phyloP scores from a whole-genome alignment of 2,113 vertebrate species.

The Oenanthe melanoleuca region DNA sequence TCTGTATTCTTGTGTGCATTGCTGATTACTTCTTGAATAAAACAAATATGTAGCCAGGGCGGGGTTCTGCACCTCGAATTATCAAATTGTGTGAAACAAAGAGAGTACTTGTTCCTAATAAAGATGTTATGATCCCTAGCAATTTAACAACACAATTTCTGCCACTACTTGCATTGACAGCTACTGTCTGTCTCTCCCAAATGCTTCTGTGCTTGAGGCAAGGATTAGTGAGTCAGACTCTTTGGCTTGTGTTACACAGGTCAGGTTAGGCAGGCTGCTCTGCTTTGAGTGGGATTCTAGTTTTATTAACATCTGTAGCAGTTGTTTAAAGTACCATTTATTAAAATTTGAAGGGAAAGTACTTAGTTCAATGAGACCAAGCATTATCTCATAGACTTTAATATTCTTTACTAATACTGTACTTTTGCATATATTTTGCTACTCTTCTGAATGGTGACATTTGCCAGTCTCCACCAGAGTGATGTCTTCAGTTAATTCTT shows the following conservation, averaged over 20 bases:
- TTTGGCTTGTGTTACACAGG: background rate
- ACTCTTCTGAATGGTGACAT: background rate
- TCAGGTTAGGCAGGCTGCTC: background rate
- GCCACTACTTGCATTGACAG: background rate
- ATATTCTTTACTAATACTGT: background rate
- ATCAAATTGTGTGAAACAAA: background rate
- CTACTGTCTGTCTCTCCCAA: background rate
- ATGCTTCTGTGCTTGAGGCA: background rate
- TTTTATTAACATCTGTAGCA: background rate
- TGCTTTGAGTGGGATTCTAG: background rate
- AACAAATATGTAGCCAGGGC: background rate
- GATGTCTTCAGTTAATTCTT: background rate
- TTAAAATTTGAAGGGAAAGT: background rate
- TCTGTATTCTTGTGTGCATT: background rate
- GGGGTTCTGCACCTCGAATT: background rate
- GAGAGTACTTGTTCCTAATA: background rate
- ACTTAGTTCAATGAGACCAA: background rate
- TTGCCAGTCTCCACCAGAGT: background rate
- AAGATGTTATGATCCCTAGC: background rate
- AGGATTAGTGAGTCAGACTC: constrained; percentile 7
- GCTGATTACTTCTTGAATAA: background rate
- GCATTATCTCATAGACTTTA: background rate
- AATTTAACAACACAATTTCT: background rate
- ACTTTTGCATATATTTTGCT: background rate
- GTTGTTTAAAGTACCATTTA: background rate